phyloP scores from a whole-genome alignment of 2,113 vertebrate species.

The Opisthocomus hoazin region DNA sequence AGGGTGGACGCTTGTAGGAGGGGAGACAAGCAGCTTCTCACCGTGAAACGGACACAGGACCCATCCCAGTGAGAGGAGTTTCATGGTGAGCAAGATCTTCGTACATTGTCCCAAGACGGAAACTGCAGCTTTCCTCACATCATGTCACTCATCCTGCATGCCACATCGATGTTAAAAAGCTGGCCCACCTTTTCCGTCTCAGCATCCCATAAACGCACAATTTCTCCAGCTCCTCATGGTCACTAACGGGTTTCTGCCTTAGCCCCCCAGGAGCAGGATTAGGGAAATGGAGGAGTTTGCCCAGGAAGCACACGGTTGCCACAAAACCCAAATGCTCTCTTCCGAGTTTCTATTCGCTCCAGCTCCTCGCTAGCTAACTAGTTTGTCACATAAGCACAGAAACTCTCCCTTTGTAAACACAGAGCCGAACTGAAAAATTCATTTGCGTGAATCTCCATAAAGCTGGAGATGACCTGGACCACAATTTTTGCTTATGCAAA shows the following conservation, averaged over 20 bases:
- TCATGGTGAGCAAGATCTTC: rapidly evolving
- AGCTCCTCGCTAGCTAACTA: not conserved
- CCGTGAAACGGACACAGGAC: rapidly evolving
- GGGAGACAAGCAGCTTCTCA: not conserved
- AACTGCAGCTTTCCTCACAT: not conserved
- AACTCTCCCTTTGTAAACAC: not conserved
- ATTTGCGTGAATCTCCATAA: not conserved
- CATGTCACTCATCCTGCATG: rapidly evolving
- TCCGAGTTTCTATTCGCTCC: not conserved
- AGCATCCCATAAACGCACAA: not conserved
- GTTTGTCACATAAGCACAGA: not conserved
- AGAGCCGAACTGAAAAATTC: not conserved
- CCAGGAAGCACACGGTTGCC: rapidly evolving
- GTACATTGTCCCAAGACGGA: not conserved
- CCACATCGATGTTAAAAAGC: not conserved
- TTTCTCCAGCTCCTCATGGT: not conserved
- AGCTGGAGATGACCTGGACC: not conserved
- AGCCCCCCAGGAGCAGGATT: too few species aligned
- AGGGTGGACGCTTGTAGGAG: not conserved
- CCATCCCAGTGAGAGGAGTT: not conserved
- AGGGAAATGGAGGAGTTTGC: not conserved
- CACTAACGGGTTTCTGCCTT: too few species aligned
- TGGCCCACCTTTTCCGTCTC: not conserved
- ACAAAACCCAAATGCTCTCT: not conserved
- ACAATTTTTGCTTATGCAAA: not conserved